These are phyloP conservation scores for Ridgeia piscesae DNA, from an alignment of 1,140 invertebrate genomes.

Conservation along the genomic window DNA sequence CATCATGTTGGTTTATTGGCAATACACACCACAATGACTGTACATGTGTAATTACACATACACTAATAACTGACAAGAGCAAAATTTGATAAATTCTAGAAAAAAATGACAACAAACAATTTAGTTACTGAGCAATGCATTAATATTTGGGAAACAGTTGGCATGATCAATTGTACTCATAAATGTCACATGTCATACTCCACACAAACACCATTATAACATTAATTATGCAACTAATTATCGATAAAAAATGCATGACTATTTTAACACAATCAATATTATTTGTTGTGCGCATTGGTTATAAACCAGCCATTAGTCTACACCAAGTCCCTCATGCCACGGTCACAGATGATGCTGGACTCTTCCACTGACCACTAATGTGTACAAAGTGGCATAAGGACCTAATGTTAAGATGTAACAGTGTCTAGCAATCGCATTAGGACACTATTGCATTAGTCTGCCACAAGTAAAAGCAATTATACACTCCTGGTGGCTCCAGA, in stretches of 20 bases:
- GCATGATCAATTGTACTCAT: no score
- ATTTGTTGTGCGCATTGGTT: no score
- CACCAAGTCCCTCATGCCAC: neutral
- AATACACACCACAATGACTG: neutral
- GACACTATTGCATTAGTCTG: neutral
- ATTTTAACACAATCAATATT: no score
- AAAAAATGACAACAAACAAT: neutral
- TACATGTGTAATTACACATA: neutral
- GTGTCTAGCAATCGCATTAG: neutral
- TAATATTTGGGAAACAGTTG: neutral
- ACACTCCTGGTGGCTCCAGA: neutral
- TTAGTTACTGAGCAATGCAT: neutral
- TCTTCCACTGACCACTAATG: neutral
- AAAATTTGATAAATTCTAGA: neutral
- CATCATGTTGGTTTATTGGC: neutral
- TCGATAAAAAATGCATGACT: no score
- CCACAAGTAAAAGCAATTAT: neutral
- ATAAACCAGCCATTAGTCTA: neutral
- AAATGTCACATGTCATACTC: neutral
- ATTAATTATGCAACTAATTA: no score
- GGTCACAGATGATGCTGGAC: neutral
- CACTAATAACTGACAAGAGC: neutral
- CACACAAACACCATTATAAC: neutral
- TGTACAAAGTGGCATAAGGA: neutral
- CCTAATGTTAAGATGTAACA: neutral